Conservation (phyloP, 2,888 invertebrate species). For the Terebella lapidaria region DNA sequence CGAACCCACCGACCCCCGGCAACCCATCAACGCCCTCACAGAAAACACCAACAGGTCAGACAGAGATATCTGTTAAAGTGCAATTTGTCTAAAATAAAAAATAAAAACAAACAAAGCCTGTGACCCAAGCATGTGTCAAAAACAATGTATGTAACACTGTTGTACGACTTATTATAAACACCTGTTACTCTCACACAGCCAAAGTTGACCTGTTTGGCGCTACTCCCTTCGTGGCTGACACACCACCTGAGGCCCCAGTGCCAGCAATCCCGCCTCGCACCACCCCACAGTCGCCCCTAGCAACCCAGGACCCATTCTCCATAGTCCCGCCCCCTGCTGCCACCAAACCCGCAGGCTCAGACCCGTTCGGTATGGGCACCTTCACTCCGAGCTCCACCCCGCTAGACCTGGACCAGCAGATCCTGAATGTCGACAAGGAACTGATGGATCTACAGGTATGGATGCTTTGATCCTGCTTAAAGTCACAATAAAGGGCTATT, state of each 20-base stretch:
- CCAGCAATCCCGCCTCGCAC: background rate
- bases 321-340: background rate
- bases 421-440: conserved; percentile 74
- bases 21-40: background rate
- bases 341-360: conserved; percentile 44
- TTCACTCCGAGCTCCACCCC: conserved; percentile 55
- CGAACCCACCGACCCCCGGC: conserved; percentile 1
- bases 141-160: too few relatives aligned
- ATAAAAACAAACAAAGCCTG: too few relatives aligned
- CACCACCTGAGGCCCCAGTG: too few relatives aligned
- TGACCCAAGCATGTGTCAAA: too few relatives aligned
- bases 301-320: too few relatives aligned
- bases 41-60: too few relatives aligned
- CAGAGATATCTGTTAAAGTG: too few relatives aligned
- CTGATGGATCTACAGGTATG: conserved; percentile 81
- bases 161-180: too few relatives aligned
- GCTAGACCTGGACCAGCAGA: conserved; percentile 66
- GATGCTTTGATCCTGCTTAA: too few relatives aligned
- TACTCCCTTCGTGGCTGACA: conserved; percentile 10
- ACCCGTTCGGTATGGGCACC: conserved; percentile 82
- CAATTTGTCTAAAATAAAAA: too few relatives aligned
- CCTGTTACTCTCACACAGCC: too few relatives aligned
- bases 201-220: conserved; percentile 20
- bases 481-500: too few relatives aligned
- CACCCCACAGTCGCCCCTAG: background rate